Percentiles rank a stretch among this genome's conserved stretches.
phyloP scores from a whole-genome alignment of 2,797 vertebrate species.

The Tapera naevia region DNA sequence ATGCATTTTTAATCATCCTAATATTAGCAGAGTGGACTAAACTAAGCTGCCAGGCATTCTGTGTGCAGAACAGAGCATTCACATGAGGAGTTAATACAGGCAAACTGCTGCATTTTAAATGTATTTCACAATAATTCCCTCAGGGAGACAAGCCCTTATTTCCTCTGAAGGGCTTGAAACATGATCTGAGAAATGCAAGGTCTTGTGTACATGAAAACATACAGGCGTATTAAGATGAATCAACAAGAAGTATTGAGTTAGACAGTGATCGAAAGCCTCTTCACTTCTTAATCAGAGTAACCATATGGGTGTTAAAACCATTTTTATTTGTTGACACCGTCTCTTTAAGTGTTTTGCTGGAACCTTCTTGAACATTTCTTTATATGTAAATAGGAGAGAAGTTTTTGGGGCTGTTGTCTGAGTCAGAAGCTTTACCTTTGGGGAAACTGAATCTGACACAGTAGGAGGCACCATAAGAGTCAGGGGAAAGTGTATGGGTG shows the following conservation, averaged over 20 bases:
- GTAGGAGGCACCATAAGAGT: background rate
- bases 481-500: background rate
- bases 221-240: background rate
- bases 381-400: background rate
- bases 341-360: rapidly evolving
- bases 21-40: background rate
- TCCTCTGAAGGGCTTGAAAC: conserved; percentile 56
- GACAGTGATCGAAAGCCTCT: background rate
- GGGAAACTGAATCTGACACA: background rate
- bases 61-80: background rate
- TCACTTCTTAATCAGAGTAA: background rate
- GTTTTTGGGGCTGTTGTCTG: background rate
- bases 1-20: background rate
- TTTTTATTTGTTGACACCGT: background rate
- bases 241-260: background rate
- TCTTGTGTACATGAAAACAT: conserved; percentile 7
- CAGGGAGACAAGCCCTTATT: conserved; percentile 28
- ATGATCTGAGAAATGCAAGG: conserved; percentile 27
- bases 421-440: background rate
- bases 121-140: conserved; percentile 44
- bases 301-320: background rate
- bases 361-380: background rate
- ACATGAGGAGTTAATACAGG: background rate
- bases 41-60: background rate
- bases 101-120: background rate